Conservation (phyloP, 37 sponge, comb jelly and placozoan species). For the Axinella damicornis region DNA sequence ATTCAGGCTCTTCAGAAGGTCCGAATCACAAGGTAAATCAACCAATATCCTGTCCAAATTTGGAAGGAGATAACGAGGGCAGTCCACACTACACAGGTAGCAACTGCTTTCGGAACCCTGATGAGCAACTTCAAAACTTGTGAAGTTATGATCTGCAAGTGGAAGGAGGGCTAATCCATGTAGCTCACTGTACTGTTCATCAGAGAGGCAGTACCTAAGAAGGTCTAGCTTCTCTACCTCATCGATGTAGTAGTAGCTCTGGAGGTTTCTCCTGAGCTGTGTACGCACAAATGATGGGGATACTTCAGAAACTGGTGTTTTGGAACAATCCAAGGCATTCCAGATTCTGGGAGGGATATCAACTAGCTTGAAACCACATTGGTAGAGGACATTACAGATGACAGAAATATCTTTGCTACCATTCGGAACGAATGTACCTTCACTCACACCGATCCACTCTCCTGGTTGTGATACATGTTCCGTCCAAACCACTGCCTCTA, state of each 20-base stretch:
- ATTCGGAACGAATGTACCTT: slow-evolving; percentile 22
- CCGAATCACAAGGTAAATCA: background rate
- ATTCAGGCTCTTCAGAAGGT: background rate
- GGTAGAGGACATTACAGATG: slow-evolving; percentile 3
- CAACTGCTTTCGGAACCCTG: background rate
- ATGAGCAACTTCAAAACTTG: background rate
- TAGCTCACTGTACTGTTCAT: slow-evolving; percentile 41
- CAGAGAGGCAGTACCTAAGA: slow-evolving; percentile 57
- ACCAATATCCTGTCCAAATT: slow-evolving; percentile 23
- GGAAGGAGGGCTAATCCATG: slow-evolving; percentile 45
- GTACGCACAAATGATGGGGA: slow-evolving; percentile 16
- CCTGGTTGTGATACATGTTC: background rate
- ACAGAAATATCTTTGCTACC: background rate
- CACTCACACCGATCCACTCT: slow-evolving; percentile 13
- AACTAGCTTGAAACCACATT: slow-evolving; percentile 42
- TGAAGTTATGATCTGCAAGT: slow-evolving; percentile 48
- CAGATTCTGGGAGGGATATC: slow-evolving; percentile 6
- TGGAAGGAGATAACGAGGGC: slow-evolving; percentile 31
- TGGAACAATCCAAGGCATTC: background rate
- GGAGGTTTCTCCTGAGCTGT: background rate
- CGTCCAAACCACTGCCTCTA: slow-evolving; percentile 8
- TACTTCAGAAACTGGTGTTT: background rate
- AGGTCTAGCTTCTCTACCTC: slow-evolving; percentile 24
- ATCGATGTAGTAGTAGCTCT: slow-evolving; percentile 18
- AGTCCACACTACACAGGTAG: slow-evolving; percentile 33